Evolutionary conservation across 2,797 vertebrate genomes (phyloP), one percentile per base, ranked within the genome.

Genomic region (Sebastolobus altivelis): DNA sequence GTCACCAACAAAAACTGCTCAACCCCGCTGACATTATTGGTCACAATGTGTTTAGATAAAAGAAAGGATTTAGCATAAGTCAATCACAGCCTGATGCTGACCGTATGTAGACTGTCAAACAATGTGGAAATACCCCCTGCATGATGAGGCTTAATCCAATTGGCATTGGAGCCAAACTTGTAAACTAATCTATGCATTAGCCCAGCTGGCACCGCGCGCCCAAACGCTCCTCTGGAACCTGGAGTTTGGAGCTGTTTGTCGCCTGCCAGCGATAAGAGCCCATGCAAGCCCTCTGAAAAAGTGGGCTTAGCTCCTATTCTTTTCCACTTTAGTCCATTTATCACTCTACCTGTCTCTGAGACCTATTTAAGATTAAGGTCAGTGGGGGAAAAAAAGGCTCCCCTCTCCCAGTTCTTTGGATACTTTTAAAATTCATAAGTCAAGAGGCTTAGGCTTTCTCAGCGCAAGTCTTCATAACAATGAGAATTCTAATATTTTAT

Each of bases 331-430:
- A 93, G 90, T 84, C 91, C 93, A 90, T 93, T 95, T 95, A 95
- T 94, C 94, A 87, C 78, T 84, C 92, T 94, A 96, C 95, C 95
- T 96, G 95, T 96, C 94, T 95, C 80, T 31, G 89, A 93, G 95
- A 95, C 95, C 95, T 95, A 92, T 92, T 95, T 90, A 90, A 96
- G 96, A 96, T 96, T 96, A 96, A 94, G 95, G 94, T 96, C 95
- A 96, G 81, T 31, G 79, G 84, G 80, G 70, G 60, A 20, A 56
- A 56, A 82, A 82, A 82, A 82, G 81, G 83, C 88, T 88, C 86
- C 72, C 62, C 65, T 80, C 84, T 88, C 89, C 90, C 89, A 69
- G 74, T 89, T 91, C 93, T 94, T 93, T 77, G 90, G 94, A 88
- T 91, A 95, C 92, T 96, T 96, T 95, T 88, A 93, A 94, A 95